These are phyloP conservation scores for Recurvirostra avosetta DNA, from an alignment of 2,113 vertebrate species.

Conservation along the genomic window DNA sequence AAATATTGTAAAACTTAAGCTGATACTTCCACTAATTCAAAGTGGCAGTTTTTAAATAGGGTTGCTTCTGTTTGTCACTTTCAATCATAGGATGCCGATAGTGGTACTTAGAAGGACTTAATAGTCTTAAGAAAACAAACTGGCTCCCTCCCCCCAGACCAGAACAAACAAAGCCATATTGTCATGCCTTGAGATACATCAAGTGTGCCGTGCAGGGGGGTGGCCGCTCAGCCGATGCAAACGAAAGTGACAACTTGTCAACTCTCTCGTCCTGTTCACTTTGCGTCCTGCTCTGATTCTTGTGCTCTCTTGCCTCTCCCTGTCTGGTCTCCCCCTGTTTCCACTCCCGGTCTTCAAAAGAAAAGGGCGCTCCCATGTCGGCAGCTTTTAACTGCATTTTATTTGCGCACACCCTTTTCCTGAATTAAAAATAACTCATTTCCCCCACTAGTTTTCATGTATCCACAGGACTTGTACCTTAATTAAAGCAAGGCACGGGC, in stretches of 20 bases:
- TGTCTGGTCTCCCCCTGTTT: conserved; percentile 14
- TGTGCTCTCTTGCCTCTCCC: conserved; percentile 35
- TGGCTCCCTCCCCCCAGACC: conserved; percentile 13
- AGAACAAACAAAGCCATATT: conserved; percentile 57
- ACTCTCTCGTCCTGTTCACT: conserved; percentile 64
- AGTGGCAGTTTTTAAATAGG: conserved; percentile 78
- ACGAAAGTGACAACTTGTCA: conserved; percentile 67
- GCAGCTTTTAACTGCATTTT: neutral
- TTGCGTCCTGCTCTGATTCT: conserved; percentile 22
- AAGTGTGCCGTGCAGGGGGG: neutral
- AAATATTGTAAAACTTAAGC: conserved; percentile 65
- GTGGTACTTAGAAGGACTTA: conserved; percentile 74
- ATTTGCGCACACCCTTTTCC: neutral
- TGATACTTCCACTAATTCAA: conserved; percentile 70
- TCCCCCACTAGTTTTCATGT: neutral
- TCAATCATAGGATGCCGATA: conserved; percentile 71
- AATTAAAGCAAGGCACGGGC: neutral
- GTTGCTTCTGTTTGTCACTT: conserved; percentile 76
- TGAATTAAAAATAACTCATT: neutral
- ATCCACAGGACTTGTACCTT: neutral
- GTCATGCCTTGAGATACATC: conserved; percentile 63
- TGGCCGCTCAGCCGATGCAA: neutral
- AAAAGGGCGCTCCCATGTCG: neutral
- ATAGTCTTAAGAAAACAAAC: conserved; percentile 77
- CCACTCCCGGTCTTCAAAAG: conserved; percentile 29